Conservation (phyloP, 2,888 invertebrate species). For the Prenolepis imparis region DNA sequence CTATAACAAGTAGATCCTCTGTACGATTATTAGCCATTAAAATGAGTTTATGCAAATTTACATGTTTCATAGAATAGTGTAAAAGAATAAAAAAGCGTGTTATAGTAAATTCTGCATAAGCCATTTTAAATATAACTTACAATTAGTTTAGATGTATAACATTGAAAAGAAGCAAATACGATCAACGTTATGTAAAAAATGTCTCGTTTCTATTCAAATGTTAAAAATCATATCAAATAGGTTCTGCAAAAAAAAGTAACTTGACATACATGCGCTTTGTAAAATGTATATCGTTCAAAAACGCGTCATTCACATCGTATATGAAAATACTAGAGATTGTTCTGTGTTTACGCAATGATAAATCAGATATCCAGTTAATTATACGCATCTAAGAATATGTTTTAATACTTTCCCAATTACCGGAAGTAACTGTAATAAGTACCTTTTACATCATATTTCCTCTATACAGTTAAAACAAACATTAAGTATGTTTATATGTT, state of each 20-base stretch:
- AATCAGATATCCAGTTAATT: conserved; percentile 44
- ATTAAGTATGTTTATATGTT: neutral
- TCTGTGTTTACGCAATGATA: conserved; percentile 42
- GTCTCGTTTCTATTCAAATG: neutral
- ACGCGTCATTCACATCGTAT: conserved; percentile 15
- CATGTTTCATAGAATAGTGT: neutral
- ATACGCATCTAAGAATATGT: conserved; percentile 11
- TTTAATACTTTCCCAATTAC: conserved; percentile 26
- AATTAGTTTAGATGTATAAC: neutral
- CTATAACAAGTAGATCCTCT: neutral
- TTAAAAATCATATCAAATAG: neutral
- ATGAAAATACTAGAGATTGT: conserved; percentile 33
- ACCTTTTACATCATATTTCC: neutral
- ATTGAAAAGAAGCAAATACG: neutral
- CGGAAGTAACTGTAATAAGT: conserved; percentile 8
- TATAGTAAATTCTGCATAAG: neutral
- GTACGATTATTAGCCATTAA: neutral
- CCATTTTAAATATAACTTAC: neutral
- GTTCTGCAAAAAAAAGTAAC: neutral
- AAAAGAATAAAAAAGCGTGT: too few species aligned
- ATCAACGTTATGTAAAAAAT: conserved; percentile 25
- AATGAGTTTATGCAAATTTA: neutral
- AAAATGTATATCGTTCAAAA: conserved; percentile 9
- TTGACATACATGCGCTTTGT: neutral
- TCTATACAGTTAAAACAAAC: neutral